phyloP scores from a whole-genome alignment of 2,797 vertebrate species.

The Hybognathus amarus region DNA sequence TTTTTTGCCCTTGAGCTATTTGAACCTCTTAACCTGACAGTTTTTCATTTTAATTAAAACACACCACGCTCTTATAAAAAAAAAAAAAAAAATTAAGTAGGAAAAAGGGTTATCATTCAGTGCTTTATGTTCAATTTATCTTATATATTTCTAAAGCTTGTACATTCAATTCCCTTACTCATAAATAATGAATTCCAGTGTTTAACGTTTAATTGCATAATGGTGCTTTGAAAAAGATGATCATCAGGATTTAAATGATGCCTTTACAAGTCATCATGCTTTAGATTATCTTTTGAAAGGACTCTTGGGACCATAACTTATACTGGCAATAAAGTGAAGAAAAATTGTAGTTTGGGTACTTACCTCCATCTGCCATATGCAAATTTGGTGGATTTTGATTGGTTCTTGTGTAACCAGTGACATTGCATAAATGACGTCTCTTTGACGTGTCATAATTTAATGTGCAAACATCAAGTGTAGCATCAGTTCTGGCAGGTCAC shows the following conservation, averaged over 20 bases:
- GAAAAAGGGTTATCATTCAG: constrained; percentile 41
- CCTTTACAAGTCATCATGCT: constrained; percentile 2
- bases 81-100: background rate
- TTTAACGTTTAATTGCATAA: constrained; percentile 48
- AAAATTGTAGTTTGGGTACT: background rate
- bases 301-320: background rate
- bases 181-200: constrained; percentile 48
- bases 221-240: constrained; percentile 29
- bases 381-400: background rate
- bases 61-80: constrained; percentile 18
- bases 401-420: background rate
- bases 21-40: constrained; percentile 10
- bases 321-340: background rate
- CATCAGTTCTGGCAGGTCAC: too few species aligned
- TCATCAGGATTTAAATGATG: constrained; percentile 2
- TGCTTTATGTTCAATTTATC: constrained; percentile 51
- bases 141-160: constrained; percentile 31
- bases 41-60: constrained; percentile 60
- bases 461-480: background rate
- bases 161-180: constrained; percentile 18
- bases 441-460: background rate
- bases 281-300: constrained; percentile 19
- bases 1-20: constrained; percentile 53
- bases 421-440: background rate
- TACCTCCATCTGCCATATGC: background rate